These are phyloP conservation scores for Venturia canescens DNA, from an alignment of 1,140 invertebrate genomes.

Conservation along the genomic window DNA sequence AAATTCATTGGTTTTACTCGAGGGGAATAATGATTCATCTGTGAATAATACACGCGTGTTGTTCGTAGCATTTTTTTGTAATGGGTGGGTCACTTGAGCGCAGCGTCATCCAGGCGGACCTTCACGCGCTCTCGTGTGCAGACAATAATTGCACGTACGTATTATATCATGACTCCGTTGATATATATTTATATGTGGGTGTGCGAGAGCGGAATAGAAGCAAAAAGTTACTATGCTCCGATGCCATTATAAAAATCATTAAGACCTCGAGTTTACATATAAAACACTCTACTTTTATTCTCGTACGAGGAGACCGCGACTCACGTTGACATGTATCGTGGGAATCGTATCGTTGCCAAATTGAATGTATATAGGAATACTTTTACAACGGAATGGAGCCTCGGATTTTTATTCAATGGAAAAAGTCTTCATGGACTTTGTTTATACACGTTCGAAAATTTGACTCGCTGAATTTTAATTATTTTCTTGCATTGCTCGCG, in stretches of 20 bases:
- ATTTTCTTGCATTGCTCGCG: too few relatives aligned
- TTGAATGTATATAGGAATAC: too few relatives aligned
- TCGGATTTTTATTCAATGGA: too few relatives aligned
- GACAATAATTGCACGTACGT: not conserved
- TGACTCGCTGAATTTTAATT: too few relatives aligned
- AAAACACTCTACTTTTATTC: not conserved
- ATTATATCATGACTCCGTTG: not conserved
- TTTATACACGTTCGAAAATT: too few relatives aligned
- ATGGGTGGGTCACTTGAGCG: not conserved
- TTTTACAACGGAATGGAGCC: too few relatives aligned
- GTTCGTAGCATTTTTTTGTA: not conserved
- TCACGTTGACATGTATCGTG: not conserved
- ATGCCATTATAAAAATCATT: not conserved
- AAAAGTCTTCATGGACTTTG: too few relatives aligned
- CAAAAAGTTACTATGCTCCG: not conserved
- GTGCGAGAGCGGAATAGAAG: not conserved
- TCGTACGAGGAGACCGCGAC: not conserved
- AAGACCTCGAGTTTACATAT: not conserved
- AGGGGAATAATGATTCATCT: too few relatives aligned
- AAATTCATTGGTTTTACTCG: too few relatives aligned
- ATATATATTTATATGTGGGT: not conserved
- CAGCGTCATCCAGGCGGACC: constrained; percentile 4
- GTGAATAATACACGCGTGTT: not conserved
- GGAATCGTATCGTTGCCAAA: not conserved
- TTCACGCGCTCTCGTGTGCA: not conserved